phyloP scores from a whole-genome alignment of 92 coral and sea anemone genomes.

The Pocillopora meandrina region DNA sequence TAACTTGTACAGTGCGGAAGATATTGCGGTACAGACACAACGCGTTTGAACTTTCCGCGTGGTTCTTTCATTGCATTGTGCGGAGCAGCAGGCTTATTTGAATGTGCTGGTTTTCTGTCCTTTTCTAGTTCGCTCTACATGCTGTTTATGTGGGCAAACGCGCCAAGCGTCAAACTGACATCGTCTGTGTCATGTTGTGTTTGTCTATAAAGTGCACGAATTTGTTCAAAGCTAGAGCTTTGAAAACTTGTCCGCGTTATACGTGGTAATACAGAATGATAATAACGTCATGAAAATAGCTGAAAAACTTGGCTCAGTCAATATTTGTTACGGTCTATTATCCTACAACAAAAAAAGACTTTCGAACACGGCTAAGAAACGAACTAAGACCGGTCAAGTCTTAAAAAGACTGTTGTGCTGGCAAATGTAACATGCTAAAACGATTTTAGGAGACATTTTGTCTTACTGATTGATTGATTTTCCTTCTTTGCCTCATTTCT shows the following conservation, averaged over 20 bases:
- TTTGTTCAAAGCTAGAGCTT: not conserved
- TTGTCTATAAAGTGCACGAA: not conserved
- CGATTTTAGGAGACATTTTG: no score
- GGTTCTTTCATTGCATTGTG: constrained; percentile 24
- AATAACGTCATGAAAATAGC: no score
- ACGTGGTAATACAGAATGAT: no score
- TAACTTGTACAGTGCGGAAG: constrained; percentile 8
- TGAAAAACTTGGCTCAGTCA: no score
- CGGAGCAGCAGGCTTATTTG: constrained; percentile 1
- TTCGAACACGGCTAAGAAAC: no score
- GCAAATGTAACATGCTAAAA: no score
- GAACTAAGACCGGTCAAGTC: no score
- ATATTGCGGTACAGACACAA: constrained; percentile 6
- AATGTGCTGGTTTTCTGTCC: constrained; percentile 12
- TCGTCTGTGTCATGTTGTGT: constrained; percentile 24
- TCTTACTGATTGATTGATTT: no score
- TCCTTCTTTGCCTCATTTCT: no score
- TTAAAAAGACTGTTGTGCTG: no score
- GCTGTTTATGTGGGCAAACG: constrained; percentile 40
- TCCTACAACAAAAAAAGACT: no score
- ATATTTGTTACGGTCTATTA: no score
- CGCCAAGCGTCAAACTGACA: constrained; percentile 13
- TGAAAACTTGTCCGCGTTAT: not conserved
- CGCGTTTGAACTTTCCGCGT: constrained; percentile 25
- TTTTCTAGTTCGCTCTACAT: constrained; percentile 1